Base-by-base conservation (phyloP, 2,113 vertebrate species). In the Colistium nudipinnis region DNA sequence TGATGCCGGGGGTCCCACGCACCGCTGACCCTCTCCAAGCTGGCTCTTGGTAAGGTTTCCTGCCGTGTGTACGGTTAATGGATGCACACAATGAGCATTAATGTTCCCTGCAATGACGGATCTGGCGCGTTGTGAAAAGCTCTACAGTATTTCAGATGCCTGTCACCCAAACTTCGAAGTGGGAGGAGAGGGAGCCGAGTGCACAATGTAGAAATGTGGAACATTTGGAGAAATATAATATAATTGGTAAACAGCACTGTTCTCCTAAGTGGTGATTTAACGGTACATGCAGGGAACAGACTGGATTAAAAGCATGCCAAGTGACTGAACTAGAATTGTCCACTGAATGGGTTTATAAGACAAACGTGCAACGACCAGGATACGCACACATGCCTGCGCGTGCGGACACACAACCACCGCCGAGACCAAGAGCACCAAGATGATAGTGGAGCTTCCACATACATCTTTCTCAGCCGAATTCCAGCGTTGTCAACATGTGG, bases 61-160 rank as follows among this genome's bases (percentile, higher is more conserved):
- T 71, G 57, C 72, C 77, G 78, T 71, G 75, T 78, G 81, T 82
- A 79, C 76, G 84, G 83, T 85, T 90, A 91, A 92, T 89, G 88
- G 87, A 87, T 82, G 80, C 70, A 57, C 72, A 83, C 83, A 88
- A 81, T 85, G 84, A 77, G 82, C 82, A 76, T 83, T 82, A 64
- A 64, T 86, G 86, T 87, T n/a, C 82, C 74, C 68, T 27, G 72
- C 71, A 47, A 78, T 87, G 88, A 92, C 88, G 83, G 84, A 92
- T 90, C 84, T 87, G 62, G 88, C 83, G 80, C 86, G 77, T 70
- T 76, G 74, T 86, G 73, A 76, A 88, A 84, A 82, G 80, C 81
- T 82, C 83, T 57, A 78, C 81, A 82, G 74, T 82, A 83, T 82
- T 84, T 81, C 60, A 81, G 70, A 86, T 39, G 70, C 75, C 73